These are phyloP conservation scores for Acanthornis magna DNA, from an alignment of 2,797 vertebrate genomes.

Conservation along the genomic window DNA sequence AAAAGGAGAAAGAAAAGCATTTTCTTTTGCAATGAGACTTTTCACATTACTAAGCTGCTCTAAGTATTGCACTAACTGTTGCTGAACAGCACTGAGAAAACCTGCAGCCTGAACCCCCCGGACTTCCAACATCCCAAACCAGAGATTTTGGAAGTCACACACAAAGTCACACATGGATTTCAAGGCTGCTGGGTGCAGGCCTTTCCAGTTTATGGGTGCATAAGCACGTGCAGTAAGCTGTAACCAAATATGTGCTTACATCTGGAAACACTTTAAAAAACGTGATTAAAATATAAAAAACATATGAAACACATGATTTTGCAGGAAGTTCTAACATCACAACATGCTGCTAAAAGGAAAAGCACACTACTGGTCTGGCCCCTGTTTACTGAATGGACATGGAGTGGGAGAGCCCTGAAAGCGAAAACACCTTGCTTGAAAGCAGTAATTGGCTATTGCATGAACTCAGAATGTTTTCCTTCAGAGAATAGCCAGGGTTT, in stretches of 20 bases:
- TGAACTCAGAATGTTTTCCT: not conserved
- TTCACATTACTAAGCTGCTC: not conserved
- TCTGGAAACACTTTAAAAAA: slow-evolving; percentile 32
- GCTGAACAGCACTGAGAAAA: not conserved
- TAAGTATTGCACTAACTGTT: not conserved
- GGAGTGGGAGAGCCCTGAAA: not conserved
- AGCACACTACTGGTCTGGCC: slow-evolving; percentile 13
- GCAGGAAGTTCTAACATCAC: slow-evolving; percentile 42
- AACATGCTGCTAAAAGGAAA: slow-evolving; percentile 37
- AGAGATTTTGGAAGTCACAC: not conserved
- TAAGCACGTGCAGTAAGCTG: not conserved
- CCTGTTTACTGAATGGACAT: not conserved
- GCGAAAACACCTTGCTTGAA: not conserved
- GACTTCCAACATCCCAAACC: not conserved
- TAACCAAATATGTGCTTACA: slow-evolving; percentile 27
- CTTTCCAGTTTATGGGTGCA: not conserved
- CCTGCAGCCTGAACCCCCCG: not conserved
- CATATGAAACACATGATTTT: slow-evolving; percentile 38
- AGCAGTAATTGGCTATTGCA: not conserved
- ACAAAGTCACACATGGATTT: not conserved
- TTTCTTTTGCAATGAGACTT: not conserved
- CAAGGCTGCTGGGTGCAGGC: not conserved
- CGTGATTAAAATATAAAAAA: slow-evolving; percentile 23
- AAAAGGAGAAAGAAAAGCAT: not conserved
- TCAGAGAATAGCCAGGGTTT: not conserved